A percentile compares a stretch with the other conserved stretches of the same genome.
Evolutionary conservation across 2,113 vertebrate genomes (phyloP).

Genomic region (Arizona elegans): DNA sequence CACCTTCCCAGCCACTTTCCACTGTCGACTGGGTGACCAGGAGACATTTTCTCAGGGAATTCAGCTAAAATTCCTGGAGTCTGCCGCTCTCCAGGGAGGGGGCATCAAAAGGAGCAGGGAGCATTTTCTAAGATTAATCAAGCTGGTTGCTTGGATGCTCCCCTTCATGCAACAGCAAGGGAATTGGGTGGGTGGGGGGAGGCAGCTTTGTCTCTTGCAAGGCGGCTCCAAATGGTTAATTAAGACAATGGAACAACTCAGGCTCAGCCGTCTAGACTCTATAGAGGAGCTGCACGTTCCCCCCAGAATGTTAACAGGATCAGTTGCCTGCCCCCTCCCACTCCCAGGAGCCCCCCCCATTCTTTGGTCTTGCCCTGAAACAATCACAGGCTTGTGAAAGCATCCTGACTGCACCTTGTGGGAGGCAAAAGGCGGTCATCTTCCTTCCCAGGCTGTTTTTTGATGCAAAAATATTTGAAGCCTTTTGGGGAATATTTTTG

Average conservation of each 20-base stretch:
- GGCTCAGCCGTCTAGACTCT: constrained; percentile 67
- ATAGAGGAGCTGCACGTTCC: constrained; percentile 58
- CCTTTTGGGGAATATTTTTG: not conserved
- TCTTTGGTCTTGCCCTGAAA: not conserved
- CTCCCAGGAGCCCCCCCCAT: not conserved
- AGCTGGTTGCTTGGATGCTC: constrained; percentile 53
- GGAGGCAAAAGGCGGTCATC: not conserved
- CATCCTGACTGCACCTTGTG: not conserved
- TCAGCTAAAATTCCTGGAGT: constrained; percentile 15
- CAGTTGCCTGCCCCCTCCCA: not conserved
- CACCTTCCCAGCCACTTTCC: not conserved
- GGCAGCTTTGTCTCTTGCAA: constrained; percentile 63
- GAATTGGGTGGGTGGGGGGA: constrained; percentile 41
- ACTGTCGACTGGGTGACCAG: not conserved
- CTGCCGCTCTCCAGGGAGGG: not conserved
- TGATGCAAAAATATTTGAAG: not conserved
- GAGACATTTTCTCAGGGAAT: constrained; percentile 47
- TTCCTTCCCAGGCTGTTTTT: not conserved
- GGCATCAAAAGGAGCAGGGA: not conserved
- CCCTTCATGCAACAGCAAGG: constrained; percentile 42
- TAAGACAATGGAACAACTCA: constrained; percentile 70
- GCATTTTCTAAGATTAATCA: constrained; percentile 44
- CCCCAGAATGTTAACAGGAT: constrained; percentile 70
- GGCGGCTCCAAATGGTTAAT: constrained; percentile 63
- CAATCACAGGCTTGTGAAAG: not conserved